These are phyloP conservation scores for Galeruca laticollis DNA, from an alignment of 2,888 invertebrate genomes.

Conservation along the genomic window DNA sequence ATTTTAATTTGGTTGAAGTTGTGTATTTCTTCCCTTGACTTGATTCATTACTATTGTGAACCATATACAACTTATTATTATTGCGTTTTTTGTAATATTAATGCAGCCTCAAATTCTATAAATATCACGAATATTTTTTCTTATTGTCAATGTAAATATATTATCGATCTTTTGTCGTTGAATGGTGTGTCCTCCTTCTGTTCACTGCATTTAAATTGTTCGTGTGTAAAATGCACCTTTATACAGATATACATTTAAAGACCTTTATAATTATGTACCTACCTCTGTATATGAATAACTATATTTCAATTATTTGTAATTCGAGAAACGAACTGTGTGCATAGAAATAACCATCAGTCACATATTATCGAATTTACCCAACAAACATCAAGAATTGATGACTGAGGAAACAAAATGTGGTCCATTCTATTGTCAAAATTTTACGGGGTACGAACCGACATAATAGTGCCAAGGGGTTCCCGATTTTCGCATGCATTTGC, in stretches of 20 bases:
- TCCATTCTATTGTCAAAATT: conserved; percentile 41
- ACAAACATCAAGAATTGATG: conserved; percentile 36
- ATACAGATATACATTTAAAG: neutral
- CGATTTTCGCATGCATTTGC: conserved; percentile 31
- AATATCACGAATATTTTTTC: no score
- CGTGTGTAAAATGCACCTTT: neutral
- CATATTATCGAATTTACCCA: conserved; percentile 37
- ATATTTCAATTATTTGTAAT: conserved; percentile 27
- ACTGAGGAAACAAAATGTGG: conserved; percentile 39
- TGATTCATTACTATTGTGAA: no score
- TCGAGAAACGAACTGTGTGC: conserved; percentile 12
- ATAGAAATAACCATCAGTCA: conserved; percentile 30
- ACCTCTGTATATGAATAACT: neutral
- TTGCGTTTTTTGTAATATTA: no score
- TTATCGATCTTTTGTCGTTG: no score
- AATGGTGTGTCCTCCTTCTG: no score
- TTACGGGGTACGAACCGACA: conserved; percentile 38
- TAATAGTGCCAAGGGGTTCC: conserved; percentile 27
- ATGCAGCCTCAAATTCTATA: no score
- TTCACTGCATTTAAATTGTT: neutral
- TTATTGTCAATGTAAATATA: no score
- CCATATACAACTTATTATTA: no score
- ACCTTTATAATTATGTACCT: conserved; percentile 1
- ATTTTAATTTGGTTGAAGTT: no score
- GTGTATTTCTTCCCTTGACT: no score